Base-by-base conservation (phyloP, 2,888 invertebrate species). In the Cryptocephalus moraei region DNA sequence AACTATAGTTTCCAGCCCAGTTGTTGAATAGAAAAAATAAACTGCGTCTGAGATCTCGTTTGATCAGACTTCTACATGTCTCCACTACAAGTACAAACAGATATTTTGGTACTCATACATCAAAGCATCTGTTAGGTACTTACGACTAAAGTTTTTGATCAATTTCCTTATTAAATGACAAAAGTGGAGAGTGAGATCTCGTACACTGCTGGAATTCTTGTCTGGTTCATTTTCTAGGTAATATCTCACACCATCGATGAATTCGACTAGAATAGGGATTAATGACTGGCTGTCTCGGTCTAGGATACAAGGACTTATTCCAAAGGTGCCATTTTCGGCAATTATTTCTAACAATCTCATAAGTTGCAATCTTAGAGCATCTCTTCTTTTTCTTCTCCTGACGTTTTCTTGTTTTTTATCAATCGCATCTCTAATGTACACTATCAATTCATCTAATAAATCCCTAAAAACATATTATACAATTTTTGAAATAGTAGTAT, bases 351-450 rank as follows among this genome's bases (percentile, higher is more conserved):
- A 75, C 56, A 97, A 86, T 61, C 89, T 83, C 50, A 94, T 90
- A 54, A 99, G 76, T 62, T 96, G 91, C 39, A 97, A 75, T 39
- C 99, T 77, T 43, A 99, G 73, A 9, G 93, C 89, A 69, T 99
- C 99, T 46, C 95, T 81, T 36, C 96, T 79, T 46, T 93, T 76
- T 38, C 95, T 76, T 38, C 97, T 75, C 46, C 96, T 78, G 78
- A 96, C 88, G 67, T 96, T 99, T 68, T 97, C 97, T 71, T 96
- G 95, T 66, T 96, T 97, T 42, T 92, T 81, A 68, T 99, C 97
- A 13, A 94, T 89, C 0, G 96, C 94, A 69, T 99, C 99, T 12
- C 95, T 83, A 49, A 99, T 82, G 55, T 91, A 85, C 0, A 88
- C 81, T 8, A 90, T 81, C 46, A 99, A 70, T 72, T 99, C 99